Conservation (phyloP, 2,113 vertebrate species). For the Prietella phreatophila region DNA sequence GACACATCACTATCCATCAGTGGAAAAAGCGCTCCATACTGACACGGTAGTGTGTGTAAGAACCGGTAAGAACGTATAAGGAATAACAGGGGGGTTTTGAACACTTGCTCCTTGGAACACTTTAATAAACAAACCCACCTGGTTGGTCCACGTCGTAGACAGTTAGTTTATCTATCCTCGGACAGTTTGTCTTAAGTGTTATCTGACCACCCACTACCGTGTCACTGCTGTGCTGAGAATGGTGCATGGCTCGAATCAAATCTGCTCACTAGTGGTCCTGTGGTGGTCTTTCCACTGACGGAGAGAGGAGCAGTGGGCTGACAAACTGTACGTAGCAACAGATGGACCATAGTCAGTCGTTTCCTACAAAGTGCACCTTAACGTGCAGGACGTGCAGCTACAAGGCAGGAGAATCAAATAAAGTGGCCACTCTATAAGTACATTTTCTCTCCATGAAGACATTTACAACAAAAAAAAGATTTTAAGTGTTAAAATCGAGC, state of each 20-base stretch:
- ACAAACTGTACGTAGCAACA: not conserved
- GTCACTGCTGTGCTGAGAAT: not conserved
- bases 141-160: no score
- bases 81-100: not conserved
- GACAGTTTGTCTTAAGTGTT: not conserved
- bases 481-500: not conserved
- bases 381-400: not conserved
- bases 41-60: not conserved
- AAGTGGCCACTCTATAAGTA: not conserved
- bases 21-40: not conserved
- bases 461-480: not conserved
- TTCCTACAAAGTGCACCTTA: not conserved
- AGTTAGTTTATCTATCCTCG: not conserved
- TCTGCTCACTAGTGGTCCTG: not conserved
- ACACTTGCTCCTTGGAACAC: not conserved
- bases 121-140: not conserved
- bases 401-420: not conserved
- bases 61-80: not conserved
- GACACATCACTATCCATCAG: not conserved
- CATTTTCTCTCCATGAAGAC: not conserved
- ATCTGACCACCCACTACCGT: not conserved
- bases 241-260: not conserved
- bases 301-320: not conserved
- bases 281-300: not conserved
- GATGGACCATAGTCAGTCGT: not conserved